Percentiles rank a stretch among this genome's conserved stretches.
These are phyloP conservation scores for Miltochrista miniata DNA, from an alignment of 2,888 invertebrate genomes.

Conservation along the genomic window DNA sequence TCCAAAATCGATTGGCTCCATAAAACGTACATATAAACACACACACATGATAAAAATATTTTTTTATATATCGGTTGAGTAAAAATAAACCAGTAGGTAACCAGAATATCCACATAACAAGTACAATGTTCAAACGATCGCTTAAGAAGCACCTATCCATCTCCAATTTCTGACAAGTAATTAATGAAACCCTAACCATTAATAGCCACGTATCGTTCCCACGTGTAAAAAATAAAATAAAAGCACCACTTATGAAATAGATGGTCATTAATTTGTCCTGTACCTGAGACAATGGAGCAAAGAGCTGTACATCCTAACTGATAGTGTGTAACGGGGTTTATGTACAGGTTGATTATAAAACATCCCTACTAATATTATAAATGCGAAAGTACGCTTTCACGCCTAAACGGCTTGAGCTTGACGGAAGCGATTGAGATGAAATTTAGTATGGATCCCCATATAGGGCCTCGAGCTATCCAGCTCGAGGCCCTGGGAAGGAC, in stretches of 20 bases:
- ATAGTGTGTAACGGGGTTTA: constrained; percentile 50
- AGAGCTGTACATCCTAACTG: constrained; percentile 58
- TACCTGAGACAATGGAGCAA: constrained; percentile 67
- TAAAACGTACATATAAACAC: no score
- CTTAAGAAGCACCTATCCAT: constrained; percentile 8
- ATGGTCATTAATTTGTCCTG: constrained; percentile 70
- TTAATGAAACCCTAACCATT: constrained; percentile 18
- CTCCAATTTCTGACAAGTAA: constrained; percentile 10
- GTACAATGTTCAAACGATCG: not conserved
- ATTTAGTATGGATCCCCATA: no score
- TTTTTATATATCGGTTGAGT: no score
- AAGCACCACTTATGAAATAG: constrained; percentile 53
- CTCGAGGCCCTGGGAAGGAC: no score
- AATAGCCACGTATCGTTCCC: constrained; percentile 29
- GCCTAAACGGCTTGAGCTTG: no score
- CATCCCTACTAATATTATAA: no score
- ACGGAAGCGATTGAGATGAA: no score
- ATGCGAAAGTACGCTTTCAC: no score
- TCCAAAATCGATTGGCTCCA: no score
- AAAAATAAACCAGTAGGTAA: no score
- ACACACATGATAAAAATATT: no score
- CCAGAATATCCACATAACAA: not conserved
- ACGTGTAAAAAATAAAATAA: constrained; percentile 37
- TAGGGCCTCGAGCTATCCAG: no score
- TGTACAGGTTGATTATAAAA: constrained; percentile 46